Conservation (phyloP, 2,888 invertebrate species). For the Ectemnius lituratus region DNA sequence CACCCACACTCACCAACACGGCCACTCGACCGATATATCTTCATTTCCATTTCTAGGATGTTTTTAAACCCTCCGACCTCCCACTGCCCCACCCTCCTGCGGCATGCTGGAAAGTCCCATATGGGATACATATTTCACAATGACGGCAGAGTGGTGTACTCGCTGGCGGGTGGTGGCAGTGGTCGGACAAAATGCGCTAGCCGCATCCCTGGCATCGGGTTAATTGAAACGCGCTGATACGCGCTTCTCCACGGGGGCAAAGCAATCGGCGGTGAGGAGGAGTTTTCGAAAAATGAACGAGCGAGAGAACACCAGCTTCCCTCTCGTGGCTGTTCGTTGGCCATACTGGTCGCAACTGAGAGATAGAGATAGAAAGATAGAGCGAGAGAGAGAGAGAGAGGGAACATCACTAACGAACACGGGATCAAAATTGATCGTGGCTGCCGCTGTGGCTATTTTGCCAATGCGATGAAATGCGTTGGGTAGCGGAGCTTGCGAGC, state of each 20-base stretch:
- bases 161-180: slow-evolving; percentile 3
- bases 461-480: background rate
- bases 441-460: background rate
- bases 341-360: background rate
- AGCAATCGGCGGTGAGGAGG: slow-evolving; percentile 51
- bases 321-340: background rate
- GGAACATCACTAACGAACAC: slow-evolving; percentile 6
- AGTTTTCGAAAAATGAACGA: slow-evolving; percentile 24
- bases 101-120: slow-evolving; percentile 60
- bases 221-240: slow-evolving; percentile 57
- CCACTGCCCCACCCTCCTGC: too few relatives aligned
- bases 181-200: slow-evolving; percentile 48
- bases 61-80: slow-evolving; percentile 64
- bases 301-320: background rate
- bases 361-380: slow-evolving; percentile 3
- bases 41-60: slow-evolving; percentile 67
- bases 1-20: slow-evolving; percentile 9
- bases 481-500: background rate
- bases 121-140: slow-evolving; percentile 71
- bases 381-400: background rate
- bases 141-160: slow-evolving; percentile 44
- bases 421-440: slow-evolving; percentile 3
- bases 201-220: slow-evolving; percentile 49
- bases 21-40: slow-evolving; percentile 64
- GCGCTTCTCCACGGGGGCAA: slow-evolving; percentile 27